phyloP scores from a whole-genome alignment of 2,888 invertebrate species.

The Thecophora atra region DNA sequence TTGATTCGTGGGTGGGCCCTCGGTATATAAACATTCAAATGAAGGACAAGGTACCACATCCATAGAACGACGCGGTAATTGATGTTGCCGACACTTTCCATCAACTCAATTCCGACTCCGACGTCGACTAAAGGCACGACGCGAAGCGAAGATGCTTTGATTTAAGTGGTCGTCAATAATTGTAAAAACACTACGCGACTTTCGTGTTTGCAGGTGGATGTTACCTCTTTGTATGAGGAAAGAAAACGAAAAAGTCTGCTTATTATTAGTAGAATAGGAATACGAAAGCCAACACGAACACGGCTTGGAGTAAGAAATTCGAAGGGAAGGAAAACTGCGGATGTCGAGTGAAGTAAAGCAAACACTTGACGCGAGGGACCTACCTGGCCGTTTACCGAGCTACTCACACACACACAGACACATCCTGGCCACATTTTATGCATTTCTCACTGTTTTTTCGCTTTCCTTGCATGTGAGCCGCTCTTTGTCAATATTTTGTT shows the following conservation, averaged over 20 bases:
- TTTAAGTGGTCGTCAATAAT: slow-evolving; percentile 11
- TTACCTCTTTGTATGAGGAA: slow-evolving; percentile 11
- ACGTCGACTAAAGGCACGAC: not conserved
- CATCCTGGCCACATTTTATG: slow-evolving; percentile 9
- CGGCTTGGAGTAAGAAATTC: not conserved
- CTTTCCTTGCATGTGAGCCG: slow-evolving; percentile 30
- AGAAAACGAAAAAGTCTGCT: slow-evolving; percentile 4
- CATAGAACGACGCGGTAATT: slow-evolving; percentile 3
- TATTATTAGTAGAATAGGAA: not conserved
- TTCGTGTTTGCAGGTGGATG: slow-evolving; percentile 24
- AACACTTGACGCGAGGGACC: slow-evolving; percentile 10
- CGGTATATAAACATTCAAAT: slow-evolving; percentile 12
- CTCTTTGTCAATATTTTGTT: slow-evolving; percentile 58
- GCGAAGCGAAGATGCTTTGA: not conserved
- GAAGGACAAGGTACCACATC: slow-evolving; percentile 5
- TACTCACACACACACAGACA: not conserved
- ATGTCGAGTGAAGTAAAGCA: slow-evolving; percentile 1
- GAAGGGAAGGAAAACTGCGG: slow-evolving; percentile 18
- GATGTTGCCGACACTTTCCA: slow-evolving; percentile 22
- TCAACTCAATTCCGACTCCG: not conserved
- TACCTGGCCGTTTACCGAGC: not conserved
- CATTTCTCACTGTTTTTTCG: not conserved
- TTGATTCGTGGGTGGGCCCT: slow-evolving; percentile 12
- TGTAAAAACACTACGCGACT: not conserved
- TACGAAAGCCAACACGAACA: not conserved